These are phyloP conservation scores for Cinclus cinclus DNA, from an alignment of 2,113 vertebrate species.

Conservation along the genomic window DNA sequence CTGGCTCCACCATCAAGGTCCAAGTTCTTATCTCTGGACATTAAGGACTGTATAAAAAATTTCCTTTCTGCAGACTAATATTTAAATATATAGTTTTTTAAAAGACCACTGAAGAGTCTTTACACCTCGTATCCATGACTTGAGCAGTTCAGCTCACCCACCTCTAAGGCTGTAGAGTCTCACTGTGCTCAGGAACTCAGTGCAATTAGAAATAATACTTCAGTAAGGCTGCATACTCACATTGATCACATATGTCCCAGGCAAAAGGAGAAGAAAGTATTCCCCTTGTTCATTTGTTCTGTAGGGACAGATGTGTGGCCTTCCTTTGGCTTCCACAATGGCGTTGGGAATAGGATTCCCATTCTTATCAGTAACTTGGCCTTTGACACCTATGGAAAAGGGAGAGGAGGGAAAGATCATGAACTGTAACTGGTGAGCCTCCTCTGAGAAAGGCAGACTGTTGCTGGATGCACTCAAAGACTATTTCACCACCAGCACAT, in stretches of 20 bases:
- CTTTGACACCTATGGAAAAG: conserved; percentile 85
- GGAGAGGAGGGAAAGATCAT: not conserved
- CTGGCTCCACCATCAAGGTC: not conserved
- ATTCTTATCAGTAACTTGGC: conserved; percentile 81
- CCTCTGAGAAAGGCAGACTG: not conserved
- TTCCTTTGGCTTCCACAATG: conserved; percentile 83
- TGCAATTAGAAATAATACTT: not conserved
- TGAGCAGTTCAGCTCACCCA: not conserved
- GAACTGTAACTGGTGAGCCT: not conserved
- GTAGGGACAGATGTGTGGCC: conserved; percentile 85
- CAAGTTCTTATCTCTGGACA: not conserved
- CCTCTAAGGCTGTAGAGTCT: not conserved
- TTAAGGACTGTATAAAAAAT: not conserved
- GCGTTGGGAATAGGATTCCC: conserved; percentile 79
- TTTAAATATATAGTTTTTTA: not conserved
- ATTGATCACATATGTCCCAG: conserved; percentile 86
- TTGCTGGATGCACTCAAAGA: not conserved
- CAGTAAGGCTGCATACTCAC: conserved; percentile 70
- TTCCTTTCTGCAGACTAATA: not conserved
- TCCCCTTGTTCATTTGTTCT: conserved; percentile 85
- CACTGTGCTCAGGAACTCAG: not conserved
- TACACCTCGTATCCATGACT: not conserved
- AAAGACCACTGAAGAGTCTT: not conserved
- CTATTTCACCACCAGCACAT: not conserved
- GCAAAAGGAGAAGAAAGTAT: conserved; percentile 90